Percentiles rank a stretch among this genome's conserved stretches.
Conservation (phyloP, 2,797 vertebrate genomes). For the Chelon auratus region DNA sequence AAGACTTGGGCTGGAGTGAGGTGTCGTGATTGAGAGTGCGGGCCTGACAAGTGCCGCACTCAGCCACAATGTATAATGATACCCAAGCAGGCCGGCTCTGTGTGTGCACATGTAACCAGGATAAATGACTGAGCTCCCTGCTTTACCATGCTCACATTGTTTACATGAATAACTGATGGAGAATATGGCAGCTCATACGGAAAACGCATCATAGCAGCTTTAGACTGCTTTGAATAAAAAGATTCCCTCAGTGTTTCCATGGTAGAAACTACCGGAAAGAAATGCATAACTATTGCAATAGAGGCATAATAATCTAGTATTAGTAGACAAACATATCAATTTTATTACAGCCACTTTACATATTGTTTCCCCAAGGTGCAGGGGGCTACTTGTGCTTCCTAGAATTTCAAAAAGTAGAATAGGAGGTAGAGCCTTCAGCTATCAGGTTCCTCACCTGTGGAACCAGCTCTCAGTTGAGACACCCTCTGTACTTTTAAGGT, state of each 20-base stretch:
- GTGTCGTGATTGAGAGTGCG: conserved; percentile 33
- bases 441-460: no score
- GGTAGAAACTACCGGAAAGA: background rate
- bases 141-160: conserved; percentile 20
- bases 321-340: background rate
- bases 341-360: background rate
- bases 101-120: conserved; percentile 39
- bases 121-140: conserved; percentile 45
- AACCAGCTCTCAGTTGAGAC: no score
- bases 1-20: conserved; percentile 9
- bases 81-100: conserved; percentile 34
- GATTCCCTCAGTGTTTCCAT: background rate
- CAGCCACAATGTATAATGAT: conserved; percentile 22
- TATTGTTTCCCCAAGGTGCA: background rate
- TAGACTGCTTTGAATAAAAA: background rate
- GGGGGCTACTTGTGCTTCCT: no score
- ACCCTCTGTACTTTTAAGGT: no score
- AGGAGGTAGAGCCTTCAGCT: no score
- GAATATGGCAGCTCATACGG: conserved; percentile 13
- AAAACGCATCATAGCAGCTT: conserved; percentile 3
- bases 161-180: conserved; percentile 49
- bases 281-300: background rate
- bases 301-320: background rate
- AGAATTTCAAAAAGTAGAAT: no score
- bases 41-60: conserved; percentile 41